These are phyloP conservation scores for Hemicordylus capensis DNA, from an alignment of 2,113 vertebrate genomes.

Conservation along the genomic window DNA sequence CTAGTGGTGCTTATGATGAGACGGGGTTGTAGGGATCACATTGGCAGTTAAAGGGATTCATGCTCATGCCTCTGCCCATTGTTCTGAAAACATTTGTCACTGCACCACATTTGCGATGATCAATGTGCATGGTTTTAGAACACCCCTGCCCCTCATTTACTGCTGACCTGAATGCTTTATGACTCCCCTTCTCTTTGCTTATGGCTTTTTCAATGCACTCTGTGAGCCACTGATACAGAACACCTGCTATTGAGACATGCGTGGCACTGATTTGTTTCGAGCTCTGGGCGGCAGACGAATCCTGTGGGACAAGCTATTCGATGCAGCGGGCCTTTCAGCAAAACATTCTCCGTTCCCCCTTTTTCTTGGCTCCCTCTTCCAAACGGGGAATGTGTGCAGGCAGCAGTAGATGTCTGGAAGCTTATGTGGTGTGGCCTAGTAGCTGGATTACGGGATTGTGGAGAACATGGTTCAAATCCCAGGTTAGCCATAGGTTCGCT, in stretches of 20 bases:
- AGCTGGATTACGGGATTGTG: neutral
- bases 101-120: neutral
- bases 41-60: neutral
- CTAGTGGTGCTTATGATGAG: neutral
- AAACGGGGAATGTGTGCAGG: neutral
- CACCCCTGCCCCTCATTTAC: slow-evolving; percentile 17
- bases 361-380: neutral
- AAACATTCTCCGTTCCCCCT: neutral
- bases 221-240: slow-evolving; percentile 11
- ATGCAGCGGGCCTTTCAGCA: neutral
- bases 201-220: neutral
- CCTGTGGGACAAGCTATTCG: neutral
- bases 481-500: neutral
- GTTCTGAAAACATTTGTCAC: slow-evolving; percentile 20
- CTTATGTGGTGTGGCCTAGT: neutral
- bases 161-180: neutral
- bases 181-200: neutral
- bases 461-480: neutral
- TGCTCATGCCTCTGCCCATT: neutral
- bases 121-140: slow-evolving; percentile 7
- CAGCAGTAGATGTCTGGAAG: neutral
- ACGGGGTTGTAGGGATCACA: no score
- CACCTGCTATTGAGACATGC: slow-evolving; percentile 1
- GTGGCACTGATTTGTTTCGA: neutral
- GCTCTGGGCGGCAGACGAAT: neutral